These are phyloP conservation scores for Actias luna DNA, from an alignment of 2,888 invertebrate species.

Conservation along the genomic window DNA sequence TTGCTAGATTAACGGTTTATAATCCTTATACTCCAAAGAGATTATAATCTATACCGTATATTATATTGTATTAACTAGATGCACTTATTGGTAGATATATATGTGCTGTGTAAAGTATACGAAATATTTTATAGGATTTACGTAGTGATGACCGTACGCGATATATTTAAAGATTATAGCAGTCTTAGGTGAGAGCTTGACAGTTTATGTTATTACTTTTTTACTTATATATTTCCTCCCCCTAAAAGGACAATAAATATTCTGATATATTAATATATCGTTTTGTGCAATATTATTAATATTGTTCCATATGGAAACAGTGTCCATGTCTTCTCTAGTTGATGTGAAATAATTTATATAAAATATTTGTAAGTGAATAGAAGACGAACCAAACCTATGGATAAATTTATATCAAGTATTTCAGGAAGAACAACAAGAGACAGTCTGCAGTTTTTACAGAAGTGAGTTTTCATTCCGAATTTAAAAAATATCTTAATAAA, in stretches of 20 bases:
- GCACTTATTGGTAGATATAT: constrained; percentile 59
- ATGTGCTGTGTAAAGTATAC: constrained; percentile 77
- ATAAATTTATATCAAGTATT: too few species aligned
- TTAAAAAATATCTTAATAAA: too few species aligned
- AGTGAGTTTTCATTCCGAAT: too few species aligned
- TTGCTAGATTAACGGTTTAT: constrained; percentile 52
- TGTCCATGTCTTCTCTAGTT: too few species aligned
- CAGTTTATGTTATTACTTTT: background rate
- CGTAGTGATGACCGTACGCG: constrained; percentile 55
- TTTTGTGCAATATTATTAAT: background rate
- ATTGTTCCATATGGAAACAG: background rate
- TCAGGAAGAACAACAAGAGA: too few species aligned
- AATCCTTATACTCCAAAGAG: constrained; percentile 73
- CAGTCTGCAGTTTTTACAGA: too few species aligned
- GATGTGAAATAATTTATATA: background rate
- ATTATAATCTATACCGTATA: constrained; percentile 58
- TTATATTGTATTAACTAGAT: constrained; percentile 51
- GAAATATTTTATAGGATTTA: constrained; percentile 60
- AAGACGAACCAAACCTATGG: background rate
- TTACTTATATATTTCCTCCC: background rate
- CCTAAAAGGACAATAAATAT: background rate
- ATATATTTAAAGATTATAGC: constrained; percentile 38
- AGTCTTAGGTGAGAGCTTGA: constrained; percentile 2
- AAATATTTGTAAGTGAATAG: background rate
- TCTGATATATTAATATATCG: background rate